These are phyloP conservation scores for Drosophila bipectinata DNA, from an alignment of 1,140 invertebrate genomes.

Conservation along the genomic window DNA sequence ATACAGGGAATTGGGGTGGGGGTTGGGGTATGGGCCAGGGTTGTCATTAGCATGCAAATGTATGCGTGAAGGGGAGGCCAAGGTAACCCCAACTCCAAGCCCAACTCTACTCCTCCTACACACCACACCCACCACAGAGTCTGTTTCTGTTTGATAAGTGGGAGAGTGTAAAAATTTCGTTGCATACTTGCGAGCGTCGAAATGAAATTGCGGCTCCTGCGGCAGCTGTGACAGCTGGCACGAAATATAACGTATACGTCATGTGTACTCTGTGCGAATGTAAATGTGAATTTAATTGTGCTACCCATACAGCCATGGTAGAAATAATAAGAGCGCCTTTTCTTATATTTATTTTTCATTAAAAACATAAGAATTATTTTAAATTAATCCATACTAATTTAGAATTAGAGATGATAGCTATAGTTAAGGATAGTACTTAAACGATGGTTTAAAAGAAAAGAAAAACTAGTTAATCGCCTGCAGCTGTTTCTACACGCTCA, in stretches of 20 bases:
- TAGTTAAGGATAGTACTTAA: no score
- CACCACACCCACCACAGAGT: conserved; percentile 23
- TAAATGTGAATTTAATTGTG: conserved; percentile 74
- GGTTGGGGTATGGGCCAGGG: neutral
- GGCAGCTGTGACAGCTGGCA: conserved; percentile 42
- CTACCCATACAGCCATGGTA: conserved; percentile 5
- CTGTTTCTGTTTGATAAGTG: conserved; percentile 65
- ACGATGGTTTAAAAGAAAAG: neutral
- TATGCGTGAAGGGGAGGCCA: conserved; percentile 56
- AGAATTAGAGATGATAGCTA: no score
- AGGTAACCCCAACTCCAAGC: conserved; percentile 37
- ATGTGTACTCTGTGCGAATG: conserved; percentile 24
- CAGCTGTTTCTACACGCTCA: conserved; percentile 5
- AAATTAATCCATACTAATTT: no score
- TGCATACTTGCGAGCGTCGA: conserved; percentile 66
- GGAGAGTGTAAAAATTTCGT: conserved; percentile 63
- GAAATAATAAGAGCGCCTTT: neutral
- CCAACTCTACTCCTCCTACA: neutral
- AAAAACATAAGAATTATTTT: no score
- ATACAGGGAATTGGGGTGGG: neutral
- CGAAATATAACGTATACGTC: conserved; percentile 6
- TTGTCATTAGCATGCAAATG: conserved; percentile 75
- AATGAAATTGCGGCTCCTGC: conserved; percentile 55
- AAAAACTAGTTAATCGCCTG: neutral
- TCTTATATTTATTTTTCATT: neutral